Percentiles rank a stretch among this genome's conserved stretches.
These are phyloP conservation scores for Hypothenemus hampei DNA, from an alignment of 1,140 invertebrate species.

Conservation along the genomic window DNA sequence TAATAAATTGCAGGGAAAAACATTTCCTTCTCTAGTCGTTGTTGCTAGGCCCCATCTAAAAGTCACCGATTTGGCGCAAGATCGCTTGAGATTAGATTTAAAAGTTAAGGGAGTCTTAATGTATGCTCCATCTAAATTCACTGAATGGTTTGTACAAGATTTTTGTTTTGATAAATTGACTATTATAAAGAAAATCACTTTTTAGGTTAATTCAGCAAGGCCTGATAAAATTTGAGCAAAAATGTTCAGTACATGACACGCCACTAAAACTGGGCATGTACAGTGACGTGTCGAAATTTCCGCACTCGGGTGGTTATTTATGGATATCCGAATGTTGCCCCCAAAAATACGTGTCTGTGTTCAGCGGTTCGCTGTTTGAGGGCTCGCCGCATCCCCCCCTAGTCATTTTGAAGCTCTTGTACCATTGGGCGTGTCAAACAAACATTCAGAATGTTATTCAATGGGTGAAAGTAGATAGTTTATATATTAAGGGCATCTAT, in stretches of 20 bases:
- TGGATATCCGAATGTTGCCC: conserved; percentile 84
- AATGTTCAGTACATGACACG: conserved; percentile 59
- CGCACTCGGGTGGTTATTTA: conserved; percentile 81
- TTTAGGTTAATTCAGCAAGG: conserved; percentile 70
- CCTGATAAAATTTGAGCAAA: conserved; percentile 70
- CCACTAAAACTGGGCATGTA: conserved; percentile 78
- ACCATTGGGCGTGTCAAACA: conserved; percentile 87
- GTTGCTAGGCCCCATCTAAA: conserved; percentile 70
- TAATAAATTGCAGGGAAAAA: conserved; percentile 72
- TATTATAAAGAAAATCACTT: neutral
- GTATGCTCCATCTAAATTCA: conserved; percentile 73
- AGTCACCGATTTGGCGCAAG: conserved; percentile 56
- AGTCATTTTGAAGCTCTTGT: conserved; percentile 75
- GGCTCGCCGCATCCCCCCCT: conserved; percentile 74
- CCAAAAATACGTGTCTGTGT: conserved; percentile 76
- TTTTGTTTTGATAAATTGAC: too few species aligned
- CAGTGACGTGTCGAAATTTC: conserved; percentile 76
- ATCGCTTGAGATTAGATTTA: conserved; percentile 56
- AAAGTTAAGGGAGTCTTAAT: conserved; percentile 78
- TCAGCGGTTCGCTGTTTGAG: conserved; percentile 81
- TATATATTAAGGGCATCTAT: conserved; percentile 72
- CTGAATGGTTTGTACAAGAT: conserved; percentile 67
- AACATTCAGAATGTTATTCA: conserved; percentile 80
- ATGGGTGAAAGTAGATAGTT: conserved; percentile 79
- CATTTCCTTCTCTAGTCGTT: conserved; percentile 77